phyloP scores from a whole-genome alignment of 2,797 vertebrate genomes.

The Sebastes minor region DNA sequence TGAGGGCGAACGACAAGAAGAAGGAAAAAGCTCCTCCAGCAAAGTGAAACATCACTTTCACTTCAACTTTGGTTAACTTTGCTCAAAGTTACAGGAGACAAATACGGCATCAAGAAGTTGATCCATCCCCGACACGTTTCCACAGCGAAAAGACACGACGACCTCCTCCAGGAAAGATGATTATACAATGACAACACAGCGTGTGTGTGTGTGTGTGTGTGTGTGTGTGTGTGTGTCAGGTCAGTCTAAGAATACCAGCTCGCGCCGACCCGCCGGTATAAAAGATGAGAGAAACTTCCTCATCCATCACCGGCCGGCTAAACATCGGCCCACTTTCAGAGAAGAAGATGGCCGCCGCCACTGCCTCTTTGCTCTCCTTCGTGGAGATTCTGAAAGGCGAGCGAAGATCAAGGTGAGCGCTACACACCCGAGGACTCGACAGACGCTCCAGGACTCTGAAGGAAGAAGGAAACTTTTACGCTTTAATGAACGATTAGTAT shows the following conservation, averaged over 20 bases:
- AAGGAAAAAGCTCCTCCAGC: background rate
- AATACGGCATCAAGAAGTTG: conserved; percentile 12
- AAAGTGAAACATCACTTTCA: conserved; percentile 34
- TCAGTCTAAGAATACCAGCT: conserved; percentile 62
- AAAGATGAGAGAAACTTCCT: conserved; percentile 35
- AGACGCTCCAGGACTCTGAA: background rate
- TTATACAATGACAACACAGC: background rate
- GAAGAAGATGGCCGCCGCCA: background rate
- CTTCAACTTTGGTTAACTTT: conserved; percentile 55
- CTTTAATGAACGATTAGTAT: background rate
- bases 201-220: conserved; percentile 19
- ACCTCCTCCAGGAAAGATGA: conserved; percentile 35
- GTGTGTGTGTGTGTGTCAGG: conserved; percentile 26
- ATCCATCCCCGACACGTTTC: conserved; percentile 7
- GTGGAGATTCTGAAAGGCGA: background rate
- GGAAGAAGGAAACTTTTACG: background rate
- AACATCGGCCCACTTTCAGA: conserved; percentile 43
- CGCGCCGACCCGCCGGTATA: background rate
- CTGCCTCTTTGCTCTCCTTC: background rate
- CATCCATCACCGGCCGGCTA: conserved; percentile 50
- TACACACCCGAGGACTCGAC: background rate
- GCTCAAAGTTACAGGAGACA: conserved; percentile 51
- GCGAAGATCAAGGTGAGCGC: conserved; percentile 5
- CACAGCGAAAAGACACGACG: conserved; percentile 7
- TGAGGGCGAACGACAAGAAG: conserved; percentile 29